These are phyloP conservation scores for Scaptodrosophila lebanonensis DNA, from an alignment of 1,140 invertebrate genomes.

Conservation along the genomic window DNA sequence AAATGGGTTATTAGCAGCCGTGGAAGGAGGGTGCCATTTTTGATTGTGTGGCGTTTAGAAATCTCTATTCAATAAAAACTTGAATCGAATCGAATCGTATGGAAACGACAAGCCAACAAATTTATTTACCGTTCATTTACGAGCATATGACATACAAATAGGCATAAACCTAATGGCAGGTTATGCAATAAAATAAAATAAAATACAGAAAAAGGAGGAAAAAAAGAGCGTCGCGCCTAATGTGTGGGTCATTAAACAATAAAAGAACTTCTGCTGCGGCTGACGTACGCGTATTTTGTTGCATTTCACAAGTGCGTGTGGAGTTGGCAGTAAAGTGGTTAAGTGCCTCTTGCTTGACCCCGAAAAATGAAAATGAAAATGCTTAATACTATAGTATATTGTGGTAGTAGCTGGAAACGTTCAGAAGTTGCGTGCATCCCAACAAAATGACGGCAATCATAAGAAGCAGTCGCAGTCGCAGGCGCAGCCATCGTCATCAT, in stretches of 20 bases:
- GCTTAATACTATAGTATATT: no score
- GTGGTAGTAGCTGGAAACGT: conserved; percentile 62
- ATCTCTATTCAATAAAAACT: conserved; percentile 29
- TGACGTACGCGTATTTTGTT: conserved; percentile 2
- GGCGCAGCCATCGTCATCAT: conserved; percentile 53
- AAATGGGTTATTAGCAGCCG: conserved; percentile 62
- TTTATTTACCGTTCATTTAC: conserved; percentile 29
- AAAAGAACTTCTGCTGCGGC: conserved; percentile 41
- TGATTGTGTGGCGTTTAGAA: conserved; percentile 53
- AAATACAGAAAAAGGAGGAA: no score
- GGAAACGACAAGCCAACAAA: neutral
- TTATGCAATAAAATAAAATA: no score
- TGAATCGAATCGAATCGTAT: no score
- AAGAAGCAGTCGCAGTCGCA: conserved; percentile 10
- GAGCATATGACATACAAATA: conserved; percentile 28
- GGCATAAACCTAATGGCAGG: conserved; percentile 2
- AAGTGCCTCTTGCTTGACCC: conserved; percentile 52
- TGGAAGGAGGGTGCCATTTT: conserved; percentile 48
- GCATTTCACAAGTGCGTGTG: conserved; percentile 66
- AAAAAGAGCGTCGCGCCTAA: conserved; percentile 20
- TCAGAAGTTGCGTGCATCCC: conserved; percentile 49
- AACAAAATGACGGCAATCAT: conserved; percentile 49
- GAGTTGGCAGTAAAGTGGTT: conserved; percentile 65
- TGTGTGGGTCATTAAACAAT: conserved; percentile 43
- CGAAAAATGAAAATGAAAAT: conserved; percentile 13